Percentiles rank a stretch among this genome's conserved stretches.
These are phyloP conservation scores for Falco concolor DNA, from an alignment of 2,797 vertebrate species.

Conservation along the genomic window DNA sequence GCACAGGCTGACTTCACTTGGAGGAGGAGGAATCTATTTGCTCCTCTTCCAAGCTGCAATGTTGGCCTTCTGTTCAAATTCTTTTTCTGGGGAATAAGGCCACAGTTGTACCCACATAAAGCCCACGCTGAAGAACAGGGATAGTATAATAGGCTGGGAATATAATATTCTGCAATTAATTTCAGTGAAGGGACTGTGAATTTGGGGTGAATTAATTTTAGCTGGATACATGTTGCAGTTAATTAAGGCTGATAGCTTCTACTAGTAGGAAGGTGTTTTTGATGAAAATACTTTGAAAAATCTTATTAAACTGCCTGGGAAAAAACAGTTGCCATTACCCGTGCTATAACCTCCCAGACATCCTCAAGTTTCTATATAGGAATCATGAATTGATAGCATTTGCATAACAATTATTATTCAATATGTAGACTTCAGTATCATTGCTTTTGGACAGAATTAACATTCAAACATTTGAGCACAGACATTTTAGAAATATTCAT, in stretches of 20 bases:
- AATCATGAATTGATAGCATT: not conserved
- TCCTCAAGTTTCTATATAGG: not conserved
- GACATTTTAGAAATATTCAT: not conserved
- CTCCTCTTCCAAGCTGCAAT: not conserved
- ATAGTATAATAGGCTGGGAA: not conserved
- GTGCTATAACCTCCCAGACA: not conserved
- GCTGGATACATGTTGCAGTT: not conserved
- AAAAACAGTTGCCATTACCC: not conserved
- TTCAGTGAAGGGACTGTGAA: not conserved
- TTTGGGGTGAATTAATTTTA: conserved; percentile 26
- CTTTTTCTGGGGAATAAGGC: not conserved
- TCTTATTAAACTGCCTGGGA: not conserved
- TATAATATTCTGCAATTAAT: not conserved
- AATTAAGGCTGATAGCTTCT: conserved; percentile 12
- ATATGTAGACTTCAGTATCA: not conserved
- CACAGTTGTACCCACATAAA: not conserved
- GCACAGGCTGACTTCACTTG: not conserved
- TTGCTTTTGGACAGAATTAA: not conserved
- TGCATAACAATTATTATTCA: not conserved
- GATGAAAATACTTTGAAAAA: conserved; percentile 13
- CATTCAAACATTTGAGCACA: not conserved
- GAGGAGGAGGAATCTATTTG: not conserved
- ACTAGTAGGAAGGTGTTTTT: not conserved
- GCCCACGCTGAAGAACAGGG: not conserved
- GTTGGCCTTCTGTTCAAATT: not conserved